Conservation (phyloP, 2,113 vertebrate genomes). For the Eleginops maclovinus region DNA sequence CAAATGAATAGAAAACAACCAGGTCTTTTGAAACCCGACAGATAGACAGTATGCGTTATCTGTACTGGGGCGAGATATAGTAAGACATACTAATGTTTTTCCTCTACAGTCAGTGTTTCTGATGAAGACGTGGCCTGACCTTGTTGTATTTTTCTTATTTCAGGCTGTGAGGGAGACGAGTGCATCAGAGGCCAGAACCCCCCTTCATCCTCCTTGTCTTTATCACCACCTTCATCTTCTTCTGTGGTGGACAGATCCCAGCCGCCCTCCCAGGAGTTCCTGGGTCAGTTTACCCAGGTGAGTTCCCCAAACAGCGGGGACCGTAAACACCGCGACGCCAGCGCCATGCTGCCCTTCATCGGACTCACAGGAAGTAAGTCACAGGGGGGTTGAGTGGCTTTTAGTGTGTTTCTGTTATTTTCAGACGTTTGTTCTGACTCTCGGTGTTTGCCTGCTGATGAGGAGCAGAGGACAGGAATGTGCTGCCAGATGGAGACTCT, state of each 20-base stretch:
- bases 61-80: not conserved
- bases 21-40: too few relatives aligned
- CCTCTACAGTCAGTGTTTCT: not conserved
- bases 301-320: constrained; percentile 61
- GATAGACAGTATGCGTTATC: not conserved
- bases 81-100: too few relatives aligned
- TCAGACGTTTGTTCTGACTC: constrained; percentile 61
- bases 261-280: constrained; percentile 45
- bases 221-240: not conserved
- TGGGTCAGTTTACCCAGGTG: constrained; percentile 61
- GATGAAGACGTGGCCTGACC: not conserved
- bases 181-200: constrained; percentile 14
- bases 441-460: constrained; percentile 64
- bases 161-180: constrained; percentile 34
- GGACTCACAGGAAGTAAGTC: constrained; percentile 53
- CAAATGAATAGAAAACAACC: not conserved
- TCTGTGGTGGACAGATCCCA: constrained; percentile 1
- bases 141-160: not conserved
- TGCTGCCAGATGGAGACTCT: constrained; percentile 63
- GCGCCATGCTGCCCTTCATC: constrained; percentile 72
- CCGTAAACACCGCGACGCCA: constrained; percentile 71
- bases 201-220: not conserved
- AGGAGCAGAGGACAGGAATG: constrained; percentile 71
- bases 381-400: not conserved
- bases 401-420: constrained; percentile 59